These are phyloP conservation scores for Noturus placidus DNA, from an alignment of 2,113 vertebrate genomes.

Conservation along the genomic window DNA sequence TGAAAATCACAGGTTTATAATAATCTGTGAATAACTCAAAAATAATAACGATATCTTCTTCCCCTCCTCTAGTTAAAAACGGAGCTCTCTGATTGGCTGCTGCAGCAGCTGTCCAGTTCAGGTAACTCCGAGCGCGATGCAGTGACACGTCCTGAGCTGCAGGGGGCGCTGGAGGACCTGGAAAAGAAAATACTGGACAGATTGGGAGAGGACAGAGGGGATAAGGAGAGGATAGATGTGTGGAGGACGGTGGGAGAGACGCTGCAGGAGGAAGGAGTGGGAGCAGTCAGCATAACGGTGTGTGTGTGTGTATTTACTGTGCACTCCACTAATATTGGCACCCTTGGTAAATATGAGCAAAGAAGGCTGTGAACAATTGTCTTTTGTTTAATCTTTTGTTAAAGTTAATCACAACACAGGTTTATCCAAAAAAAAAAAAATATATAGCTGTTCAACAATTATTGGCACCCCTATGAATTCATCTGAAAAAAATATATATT, in stretches of 20 bases:
- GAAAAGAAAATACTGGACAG: slow-evolving; percentile 50
- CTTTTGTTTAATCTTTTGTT: no score
- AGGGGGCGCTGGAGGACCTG: slow-evolving; percentile 55
- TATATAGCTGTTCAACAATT: no score
- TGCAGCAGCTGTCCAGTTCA: slow-evolving; percentile 24
- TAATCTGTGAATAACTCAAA: not conserved
- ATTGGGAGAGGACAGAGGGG: slow-evolving; percentile 32
- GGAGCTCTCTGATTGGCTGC: slow-evolving; percentile 54
- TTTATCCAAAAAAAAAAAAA: no score
- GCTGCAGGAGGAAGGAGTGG: slow-evolving; percentile 52
- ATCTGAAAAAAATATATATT: no score
- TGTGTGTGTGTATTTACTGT: not conserved
- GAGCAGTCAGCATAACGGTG: slow-evolving; percentile 52
- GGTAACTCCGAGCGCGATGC: not conserved
- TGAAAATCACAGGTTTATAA: not conserved
- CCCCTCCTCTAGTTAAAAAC: slow-evolving; percentile 41
- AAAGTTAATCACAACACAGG: no score
- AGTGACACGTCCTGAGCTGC: slow-evolving; percentile 55
- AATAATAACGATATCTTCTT: not conserved
- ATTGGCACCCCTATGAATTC: no score
- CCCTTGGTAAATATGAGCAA: no score
- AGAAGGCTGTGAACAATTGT: no score
- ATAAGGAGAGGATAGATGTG: slow-evolving; percentile 31
- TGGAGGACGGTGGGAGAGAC: slow-evolving; percentile 56
- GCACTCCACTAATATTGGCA: no score